phyloP scores from a whole-genome alignment of 2,888 invertebrate genomes.

The Pristionchus exspectatus region DNA sequence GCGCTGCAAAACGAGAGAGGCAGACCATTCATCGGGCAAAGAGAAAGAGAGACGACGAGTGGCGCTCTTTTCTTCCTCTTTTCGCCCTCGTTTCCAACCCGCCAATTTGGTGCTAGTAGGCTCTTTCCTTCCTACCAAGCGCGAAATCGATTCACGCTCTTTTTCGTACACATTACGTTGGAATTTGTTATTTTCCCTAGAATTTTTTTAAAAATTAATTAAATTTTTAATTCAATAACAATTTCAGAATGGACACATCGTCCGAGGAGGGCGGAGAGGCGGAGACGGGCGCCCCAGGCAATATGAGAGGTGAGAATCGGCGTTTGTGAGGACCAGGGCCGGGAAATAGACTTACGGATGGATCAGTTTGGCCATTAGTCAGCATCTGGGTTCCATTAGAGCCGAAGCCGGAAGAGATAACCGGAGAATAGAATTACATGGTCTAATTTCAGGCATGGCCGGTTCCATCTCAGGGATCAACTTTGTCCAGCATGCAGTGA shows the following conservation, averaged over 20 bases:
- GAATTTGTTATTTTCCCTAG: background rate
- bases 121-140: background rate
- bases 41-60: background rate
- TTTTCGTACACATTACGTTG: background rate
- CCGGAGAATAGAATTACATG: background rate
- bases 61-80: background rate
- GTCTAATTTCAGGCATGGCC: constrained; percentile 16
- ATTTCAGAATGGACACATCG: constrained; percentile 55
- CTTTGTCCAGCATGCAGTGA: constrained; percentile 34
- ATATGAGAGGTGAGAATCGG: constrained; percentile 12
- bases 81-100: background rate
- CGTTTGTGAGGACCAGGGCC: too few relatives aligned
- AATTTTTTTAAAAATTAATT: background rate
- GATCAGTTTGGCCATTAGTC: too few relatives aligned
- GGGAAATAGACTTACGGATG: too few relatives aligned
- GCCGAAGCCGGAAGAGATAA: background rate
- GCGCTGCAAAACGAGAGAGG: too few relatives aligned
- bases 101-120: background rate
- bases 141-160: background rate
- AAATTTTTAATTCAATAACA: background rate
- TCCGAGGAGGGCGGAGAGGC: constrained; percentile 63
- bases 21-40: background rate
- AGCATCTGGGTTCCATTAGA: too few relatives aligned
- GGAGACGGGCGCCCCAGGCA: constrained; percentile 58
- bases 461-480: constrained; percentile 51